These are phyloP conservation scores for Altica lythri DNA, from an alignment of 2,888 invertebrate species.

Conservation along the genomic window DNA sequence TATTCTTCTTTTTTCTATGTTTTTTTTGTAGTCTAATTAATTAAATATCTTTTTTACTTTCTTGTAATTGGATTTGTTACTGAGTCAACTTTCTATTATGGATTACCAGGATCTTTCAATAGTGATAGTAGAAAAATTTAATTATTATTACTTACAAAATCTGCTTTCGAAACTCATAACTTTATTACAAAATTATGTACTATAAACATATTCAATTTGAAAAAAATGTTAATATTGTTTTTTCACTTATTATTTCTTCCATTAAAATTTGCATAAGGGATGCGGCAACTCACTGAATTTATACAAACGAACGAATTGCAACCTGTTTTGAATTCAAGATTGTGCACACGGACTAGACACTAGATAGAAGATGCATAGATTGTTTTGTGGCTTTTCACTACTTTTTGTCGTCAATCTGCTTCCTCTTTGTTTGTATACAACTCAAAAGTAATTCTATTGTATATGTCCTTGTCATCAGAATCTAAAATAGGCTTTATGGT, in stretches of 20 bases:
- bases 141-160: too few species aligned
- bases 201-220: too few species aligned
- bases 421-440: slow-evolving; percentile 35
- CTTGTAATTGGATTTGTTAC: too few species aligned
- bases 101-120: too few species aligned
- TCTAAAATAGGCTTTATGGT: background rate
- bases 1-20: too few species aligned
- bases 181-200: too few species aligned
- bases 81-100: too few species aligned
- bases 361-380: slow-evolving; percentile 41
- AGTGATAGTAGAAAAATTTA: too few species aligned
- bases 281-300: slow-evolving; percentile 25
- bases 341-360: slow-evolving; percentile 33
- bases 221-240: too few species aligned
- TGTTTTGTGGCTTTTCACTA: slow-evolving; percentile 33
- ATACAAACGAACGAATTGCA: slow-evolving; percentile 28
- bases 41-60: too few species aligned
- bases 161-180: too few species aligned
- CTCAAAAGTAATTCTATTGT: slow-evolving; percentile 31
- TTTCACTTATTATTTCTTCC: background rate
- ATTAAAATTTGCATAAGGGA: background rate
- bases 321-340: slow-evolving; percentile 39
- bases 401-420: slow-evolving; percentile 34
- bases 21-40: too few species aligned
- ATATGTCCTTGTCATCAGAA: background rate